Evolutionary conservation across 53 echinoderm and acorn worm genomes (phyloP), one percentile per base, ranked within the genome.

Genomic region (Arbacia lixula): DNA sequence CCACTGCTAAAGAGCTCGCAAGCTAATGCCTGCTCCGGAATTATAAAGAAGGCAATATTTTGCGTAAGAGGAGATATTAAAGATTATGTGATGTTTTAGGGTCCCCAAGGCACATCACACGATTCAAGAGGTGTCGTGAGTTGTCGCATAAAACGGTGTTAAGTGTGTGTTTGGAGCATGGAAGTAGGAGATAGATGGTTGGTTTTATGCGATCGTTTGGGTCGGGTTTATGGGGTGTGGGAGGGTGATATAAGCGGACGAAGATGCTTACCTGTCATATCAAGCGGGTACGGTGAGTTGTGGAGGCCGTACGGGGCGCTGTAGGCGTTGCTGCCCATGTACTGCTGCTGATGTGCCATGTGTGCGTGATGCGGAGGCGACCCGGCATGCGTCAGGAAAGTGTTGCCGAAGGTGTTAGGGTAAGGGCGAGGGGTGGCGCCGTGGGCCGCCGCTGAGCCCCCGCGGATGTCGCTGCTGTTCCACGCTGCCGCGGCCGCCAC

Each of bases 251-350:
- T n/a, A n/a, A n/a, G 57, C 14, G 31, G 58, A 10, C 30, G 53
- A 52, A 28, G 52, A 20, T 36, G 21, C 74, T 91, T 93, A 96
- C 96, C 96, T 82, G 96, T 93, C 96, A 96, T 96, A 72, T 96
- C 93, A 12, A 96, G 83, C 29, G 96, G 93, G 76, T 93, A 96
- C 31, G 93, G 87, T 60, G 91, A 86, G 87, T 96, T 96, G 91
- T 91, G 90, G 73, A 92, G 85, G 54, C 88, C 86, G 54, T 95
- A 95, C 21, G 85, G 74, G n/a, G 93, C 84, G 33, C 89, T 77
- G 60, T 91, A 96, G 34, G 93, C 87, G 60, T 91, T 93, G 72
- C 63, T 84, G 2, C 89, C 49, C 46, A 87, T 85, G 83, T 96
- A 91, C 65, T 93, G 96, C 58, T 93, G 96, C 34, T 95, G 95